Conservation (phyloP, 2,888 invertebrate genomes). For the Podabrus alpinus region DNA sequence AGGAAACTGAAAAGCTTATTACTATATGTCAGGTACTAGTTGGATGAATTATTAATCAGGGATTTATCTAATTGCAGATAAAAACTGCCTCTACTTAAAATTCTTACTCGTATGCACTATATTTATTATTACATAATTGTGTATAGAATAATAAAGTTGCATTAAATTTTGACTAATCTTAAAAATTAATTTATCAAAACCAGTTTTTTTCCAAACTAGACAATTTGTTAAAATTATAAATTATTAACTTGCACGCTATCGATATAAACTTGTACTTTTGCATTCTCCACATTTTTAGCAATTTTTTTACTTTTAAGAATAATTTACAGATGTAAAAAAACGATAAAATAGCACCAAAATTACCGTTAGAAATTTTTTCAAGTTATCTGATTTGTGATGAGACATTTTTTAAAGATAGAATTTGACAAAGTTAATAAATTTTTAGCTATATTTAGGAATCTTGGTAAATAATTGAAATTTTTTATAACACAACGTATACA, state of each 20-base stretch:
- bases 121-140: background rate
- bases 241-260: background rate
- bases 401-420: background rate
- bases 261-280: background rate
- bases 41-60: background rate
- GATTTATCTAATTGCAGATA: background rate
- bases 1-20: background rate
- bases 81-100: background rate
- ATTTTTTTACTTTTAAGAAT: background rate
- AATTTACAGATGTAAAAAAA: background rate
- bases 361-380: background rate
- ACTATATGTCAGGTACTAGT: background rate
- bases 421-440: background rate
- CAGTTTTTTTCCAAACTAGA: background rate
- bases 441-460: background rate
- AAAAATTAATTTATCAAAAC: background rate
- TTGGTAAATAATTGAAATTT: background rate
- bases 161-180: background rate
- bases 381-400: background rate
- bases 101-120: background rate
- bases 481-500: background rate
- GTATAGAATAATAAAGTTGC: background rate
- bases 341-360: background rate
- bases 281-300: background rate
- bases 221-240: conserved; percentile 1